Percentiles rank a stretch among this genome's conserved stretches.
phyloP scores from a whole-genome alignment of 1,140 invertebrate species.

The Diabrotica virgifera region DNA sequence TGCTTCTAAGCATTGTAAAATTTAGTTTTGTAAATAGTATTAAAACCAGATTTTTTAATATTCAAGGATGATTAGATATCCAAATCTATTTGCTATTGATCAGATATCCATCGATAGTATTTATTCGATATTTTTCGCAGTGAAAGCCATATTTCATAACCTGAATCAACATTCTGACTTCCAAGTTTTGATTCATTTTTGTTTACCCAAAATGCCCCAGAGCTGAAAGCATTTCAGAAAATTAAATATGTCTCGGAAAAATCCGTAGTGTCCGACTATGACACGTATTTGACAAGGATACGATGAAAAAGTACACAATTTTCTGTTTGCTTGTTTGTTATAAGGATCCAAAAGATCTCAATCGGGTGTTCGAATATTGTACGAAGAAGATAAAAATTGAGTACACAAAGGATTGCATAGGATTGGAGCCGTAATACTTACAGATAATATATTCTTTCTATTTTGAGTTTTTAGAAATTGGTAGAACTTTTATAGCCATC shows the following conservation, averaged over 20 bases:
- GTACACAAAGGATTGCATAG: not conserved
- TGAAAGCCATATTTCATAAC: not conserved
- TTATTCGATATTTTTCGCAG: too few relatives aligned
- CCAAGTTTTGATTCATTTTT: constrained; percentile 8
- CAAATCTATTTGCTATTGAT: too few relatives aligned
- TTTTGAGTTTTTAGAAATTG: too few relatives aligned
- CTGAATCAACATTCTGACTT: constrained; percentile 5
- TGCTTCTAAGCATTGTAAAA: too few relatives aligned
- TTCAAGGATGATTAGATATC: too few relatives aligned
- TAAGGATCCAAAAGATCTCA: not conserved
- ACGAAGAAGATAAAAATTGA: not conserved
- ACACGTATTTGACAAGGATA: constrained; percentile 3
- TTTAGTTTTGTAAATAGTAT: too few relatives aligned
- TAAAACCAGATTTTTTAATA: too few relatives aligned
- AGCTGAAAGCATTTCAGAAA: constrained; percentile 8
- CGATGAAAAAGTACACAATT: not conserved
- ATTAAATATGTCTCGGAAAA: constrained; percentile 5
- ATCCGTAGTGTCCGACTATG: not conserved
- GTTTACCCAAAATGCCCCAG: not conserved
- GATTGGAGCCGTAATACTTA: too few relatives aligned
- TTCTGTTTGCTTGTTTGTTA: too few relatives aligned
- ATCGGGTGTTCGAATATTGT: not conserved
- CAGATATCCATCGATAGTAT: too few relatives aligned
- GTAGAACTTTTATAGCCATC: too few relatives aligned
- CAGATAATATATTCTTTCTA: too few relatives aligned